Base-by-base conservation (phyloP, 2,888 invertebrate species). In the Caenorhabditis becei region DNA sequence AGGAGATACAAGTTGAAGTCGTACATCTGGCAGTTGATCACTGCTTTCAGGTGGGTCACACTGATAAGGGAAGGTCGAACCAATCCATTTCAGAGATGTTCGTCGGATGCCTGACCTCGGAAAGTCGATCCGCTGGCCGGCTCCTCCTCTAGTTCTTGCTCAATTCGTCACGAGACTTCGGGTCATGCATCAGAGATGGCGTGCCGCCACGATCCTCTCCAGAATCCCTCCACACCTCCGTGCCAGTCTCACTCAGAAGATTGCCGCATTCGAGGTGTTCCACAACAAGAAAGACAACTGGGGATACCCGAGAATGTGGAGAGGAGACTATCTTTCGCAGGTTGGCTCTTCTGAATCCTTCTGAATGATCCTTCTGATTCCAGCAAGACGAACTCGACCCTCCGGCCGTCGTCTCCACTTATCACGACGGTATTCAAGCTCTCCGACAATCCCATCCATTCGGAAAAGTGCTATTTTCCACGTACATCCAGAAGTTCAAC, bases 111-210 rank as follows among this genome's bases (percentile, higher is more conserved):
- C 92, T n/a, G 95, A 95, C 91, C 95, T 94, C 89, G 96, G 96
- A 4, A 95, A 95, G 91, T 93, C 93, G 83, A 92, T 95, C 59
- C 92, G 93, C 44, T 97, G 97, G 97, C 97, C 97, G 0, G 91
- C 92, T 0, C 94, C 95, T 10, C 94, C 96, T 7, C 93, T 94
- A 24, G 94, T 94, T 0, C 93, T 95, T 0, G 93, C 94, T 56
- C 92, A 93, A 18, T 94, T 94, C 1, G 93, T 94, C 1, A 85
- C 81, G 1, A 83, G 91, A 59, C 88, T 93, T 32, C 77, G 83
- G 47, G 41, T 59, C 2, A 87, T 89, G 80, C 89, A 90, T 66
- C 75, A 61, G 32, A 56, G 86, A 54, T 90, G 90, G 90, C 63
- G 89, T 44, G 89, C 90, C 2, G 74, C 84, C 14, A 69, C 81